These are phyloP conservation scores for Spongilla lacustris DNA, from an alignment of 37 sponge, comb jelly and placozoan species.

Conservation along the genomic window DNA sequence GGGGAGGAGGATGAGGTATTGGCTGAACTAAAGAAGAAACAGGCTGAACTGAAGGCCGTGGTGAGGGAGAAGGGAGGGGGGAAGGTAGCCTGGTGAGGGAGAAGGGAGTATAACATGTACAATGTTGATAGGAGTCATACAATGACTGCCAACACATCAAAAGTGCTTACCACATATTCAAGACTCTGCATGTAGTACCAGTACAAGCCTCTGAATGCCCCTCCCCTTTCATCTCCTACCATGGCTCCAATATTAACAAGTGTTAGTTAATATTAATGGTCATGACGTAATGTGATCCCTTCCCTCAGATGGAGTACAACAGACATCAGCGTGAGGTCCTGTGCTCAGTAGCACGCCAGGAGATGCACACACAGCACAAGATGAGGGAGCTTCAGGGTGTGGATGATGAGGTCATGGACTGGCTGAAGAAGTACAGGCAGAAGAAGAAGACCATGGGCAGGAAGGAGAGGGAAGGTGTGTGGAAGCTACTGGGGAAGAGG, in stretches of 20 bases:
- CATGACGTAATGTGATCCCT: no score
- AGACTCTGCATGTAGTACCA: no score
- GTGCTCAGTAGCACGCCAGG: slow-evolving; percentile 31
- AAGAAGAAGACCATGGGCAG: slow-evolving; percentile 7
- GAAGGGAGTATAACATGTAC: no score
- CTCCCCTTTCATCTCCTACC: background rate
- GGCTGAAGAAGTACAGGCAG: slow-evolving; percentile 8
- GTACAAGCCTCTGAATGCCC: no score
- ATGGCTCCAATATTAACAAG: no score
- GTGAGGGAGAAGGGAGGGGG: slow-evolving; percentile 32
- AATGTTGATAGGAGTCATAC: no score
- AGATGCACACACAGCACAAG: slow-evolving; percentile 70
- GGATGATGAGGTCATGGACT: slow-evolving; percentile 43
- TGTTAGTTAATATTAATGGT: no score
- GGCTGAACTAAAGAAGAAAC: slow-evolving; percentile 62
- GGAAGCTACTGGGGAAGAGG: slow-evolving; percentile 53
- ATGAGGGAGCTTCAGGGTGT: slow-evolving; percentile 41
- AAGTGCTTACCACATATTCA: no score
- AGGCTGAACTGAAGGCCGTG: slow-evolving; percentile 73
- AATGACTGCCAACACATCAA: no score
- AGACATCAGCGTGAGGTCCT: slow-evolving; percentile 43
- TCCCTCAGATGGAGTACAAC: slow-evolving; percentile 62
- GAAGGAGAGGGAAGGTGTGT: slow-evolving; percentile 36
- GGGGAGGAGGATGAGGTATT: slow-evolving; percentile 74
- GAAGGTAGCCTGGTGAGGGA: background rate